Conservation (phyloP, 2,888 invertebrate genomes). For the Aspidapion aeneum region DNA sequence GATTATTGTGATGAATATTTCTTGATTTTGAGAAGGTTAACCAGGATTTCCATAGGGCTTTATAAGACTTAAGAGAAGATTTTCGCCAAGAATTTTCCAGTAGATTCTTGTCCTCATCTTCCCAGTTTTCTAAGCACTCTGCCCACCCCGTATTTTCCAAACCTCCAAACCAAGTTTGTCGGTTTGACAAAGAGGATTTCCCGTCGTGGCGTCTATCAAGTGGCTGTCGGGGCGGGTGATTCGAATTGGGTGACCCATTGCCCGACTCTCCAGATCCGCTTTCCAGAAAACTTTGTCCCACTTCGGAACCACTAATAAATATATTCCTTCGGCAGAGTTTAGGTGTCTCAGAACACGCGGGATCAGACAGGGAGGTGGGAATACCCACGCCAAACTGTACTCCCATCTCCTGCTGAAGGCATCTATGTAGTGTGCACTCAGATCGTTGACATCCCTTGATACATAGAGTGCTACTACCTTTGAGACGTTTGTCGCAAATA, state of each 20-base stretch:
- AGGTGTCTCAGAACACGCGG: constrained; percentile 32
- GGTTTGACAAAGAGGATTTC: constrained; percentile 23
- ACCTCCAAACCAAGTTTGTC: constrained; percentile 17
- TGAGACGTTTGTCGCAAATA: neutral
- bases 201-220: constrained; percentile 21
- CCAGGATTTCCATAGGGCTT: neutral
- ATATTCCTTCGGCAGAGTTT: constrained; percentile 27
- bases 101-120: neutral
- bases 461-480: neutral
- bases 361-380: constrained; percentile 35
- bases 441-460: neutral
- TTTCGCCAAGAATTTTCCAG: neutral
- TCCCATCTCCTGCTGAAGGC: neutral
- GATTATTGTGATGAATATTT: neutral
- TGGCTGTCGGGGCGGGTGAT: constrained; percentile 21
- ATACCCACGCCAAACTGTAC: neutral
- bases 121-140: constrained; percentile 21
- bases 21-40: neutral
- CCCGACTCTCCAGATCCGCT: constrained; percentile 19
- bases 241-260: constrained; percentile 11
- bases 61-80: neutral
- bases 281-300: constrained; percentile 34
- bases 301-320: constrained; percentile 31
- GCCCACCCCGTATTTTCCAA: neutral
- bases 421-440: neutral